These are phyloP conservation scores for Nannoperca australis DNA, from an alignment of 2,797 vertebrate species.

Conservation along the genomic window DNA sequence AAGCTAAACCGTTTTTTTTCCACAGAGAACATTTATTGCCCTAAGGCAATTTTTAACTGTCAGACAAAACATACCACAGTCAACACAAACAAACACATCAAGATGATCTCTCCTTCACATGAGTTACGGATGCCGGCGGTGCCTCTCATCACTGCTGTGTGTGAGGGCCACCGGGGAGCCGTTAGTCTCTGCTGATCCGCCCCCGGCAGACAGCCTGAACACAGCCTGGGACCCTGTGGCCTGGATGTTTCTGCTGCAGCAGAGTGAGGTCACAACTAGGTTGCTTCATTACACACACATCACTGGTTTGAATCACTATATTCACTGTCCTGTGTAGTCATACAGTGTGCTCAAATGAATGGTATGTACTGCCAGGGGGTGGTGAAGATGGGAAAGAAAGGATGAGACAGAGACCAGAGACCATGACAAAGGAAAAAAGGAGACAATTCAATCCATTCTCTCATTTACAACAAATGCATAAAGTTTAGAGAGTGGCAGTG, in stretches of 20 bases:
- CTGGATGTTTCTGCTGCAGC: constrained; percentile 2
- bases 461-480: not conserved
- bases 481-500: not conserved
- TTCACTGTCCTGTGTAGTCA: not conserved
- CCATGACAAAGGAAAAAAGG: not conserved
- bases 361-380: not conserved
- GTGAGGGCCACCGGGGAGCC: not conserved
- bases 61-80: not conserved
- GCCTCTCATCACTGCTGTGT: constrained; percentile 1
- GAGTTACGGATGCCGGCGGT: not conserved
- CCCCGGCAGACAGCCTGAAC: not conserved
- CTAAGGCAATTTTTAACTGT: not conserved
- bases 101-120: constrained; percentile 1
- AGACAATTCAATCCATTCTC: not conserved
- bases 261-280: constrained; percentile 3
- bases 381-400: not conserved
- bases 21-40: not conserved
- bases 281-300: constrained; percentile 27
- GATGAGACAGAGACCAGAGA: not conserved
- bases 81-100: not conserved
- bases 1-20: not conserved
- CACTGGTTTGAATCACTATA: constrained; percentile 12
- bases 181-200: constrained; percentile 2
- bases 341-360: not conserved
- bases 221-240: not conserved